Conservation (phyloP, 2,888 invertebrate species). For the Drosophila multiciliata region DNA sequence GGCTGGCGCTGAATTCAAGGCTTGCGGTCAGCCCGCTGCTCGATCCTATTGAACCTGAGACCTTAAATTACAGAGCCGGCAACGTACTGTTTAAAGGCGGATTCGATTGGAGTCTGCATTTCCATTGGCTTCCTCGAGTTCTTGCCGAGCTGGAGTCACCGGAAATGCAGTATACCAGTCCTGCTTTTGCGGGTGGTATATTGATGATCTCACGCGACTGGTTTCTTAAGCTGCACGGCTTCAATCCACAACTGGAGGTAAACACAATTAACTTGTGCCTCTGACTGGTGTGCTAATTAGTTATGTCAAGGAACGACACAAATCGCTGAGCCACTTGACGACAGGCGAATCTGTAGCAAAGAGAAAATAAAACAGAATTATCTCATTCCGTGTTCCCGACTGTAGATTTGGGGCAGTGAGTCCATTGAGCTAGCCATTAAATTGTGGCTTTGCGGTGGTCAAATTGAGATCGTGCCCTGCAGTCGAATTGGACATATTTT, state of each 20-base stretch:
- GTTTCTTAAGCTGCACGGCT: conserved; percentile 83
- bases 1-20: conserved; percentile 51
- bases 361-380: conserved; percentile 21
- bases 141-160: conserved; percentile 38
- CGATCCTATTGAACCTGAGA: conserved; percentile 85
- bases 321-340: conserved; percentile 23
- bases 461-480: conserved; percentile 85
- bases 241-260: conserved; percentile 83
- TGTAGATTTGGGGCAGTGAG: conserved; percentile 85
- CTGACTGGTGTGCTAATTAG: conserved; percentile 64
- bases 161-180: conserved; percentile 71
- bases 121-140: conserved; percentile 84
- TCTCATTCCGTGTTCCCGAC: conserved; percentile 20
- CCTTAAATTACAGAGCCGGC: conserved; percentile 83
- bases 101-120: conserved; percentile 86
- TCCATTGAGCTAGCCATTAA: conserved; percentile 85
- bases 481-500: conserved; percentile 85
- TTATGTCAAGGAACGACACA: conserved; percentile 50
- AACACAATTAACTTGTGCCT: conserved; percentile 60
- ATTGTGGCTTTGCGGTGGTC: conserved; percentile 85
- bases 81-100: conserved; percentile 84
- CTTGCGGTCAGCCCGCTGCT: conserved; percentile 85
- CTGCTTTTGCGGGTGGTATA: conserved; percentile 83
- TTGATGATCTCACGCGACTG: conserved; percentile 84
- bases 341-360: conserved; percentile 12